Conservation (phyloP, 2,797 vertebrate genomes). For the Melopsittacus undulatus region DNA sequence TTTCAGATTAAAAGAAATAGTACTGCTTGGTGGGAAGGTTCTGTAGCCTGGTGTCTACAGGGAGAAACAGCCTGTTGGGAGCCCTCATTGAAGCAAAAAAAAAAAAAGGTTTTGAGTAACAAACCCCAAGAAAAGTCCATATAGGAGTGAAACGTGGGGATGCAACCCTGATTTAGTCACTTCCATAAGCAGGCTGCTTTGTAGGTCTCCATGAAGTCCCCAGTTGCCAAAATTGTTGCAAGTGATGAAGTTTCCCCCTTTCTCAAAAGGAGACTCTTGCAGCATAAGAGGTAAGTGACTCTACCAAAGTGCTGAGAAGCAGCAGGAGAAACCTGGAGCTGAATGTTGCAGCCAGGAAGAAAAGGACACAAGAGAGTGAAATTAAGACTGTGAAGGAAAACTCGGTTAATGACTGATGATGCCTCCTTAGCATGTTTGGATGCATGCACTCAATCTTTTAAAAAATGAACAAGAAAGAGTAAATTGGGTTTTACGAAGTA, state of each 20-base stretch:
- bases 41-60: neutral
- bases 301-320: neutral
- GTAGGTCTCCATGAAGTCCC: neutral
- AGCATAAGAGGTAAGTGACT: neutral
- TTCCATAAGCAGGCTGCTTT: neutral
- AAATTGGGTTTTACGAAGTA: neutral
- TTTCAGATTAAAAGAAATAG: neutral
- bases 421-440: neutral
- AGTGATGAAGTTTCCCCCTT: neutral
- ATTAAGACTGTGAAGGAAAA: neutral
- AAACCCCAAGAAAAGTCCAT: neutral
- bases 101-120: neutral
- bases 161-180: neutral
- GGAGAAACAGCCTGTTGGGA: neutral
- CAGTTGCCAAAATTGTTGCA: neutral
- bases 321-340: neutral
- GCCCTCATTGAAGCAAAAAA: neutral
- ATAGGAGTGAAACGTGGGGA: neutral
- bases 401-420: neutral
- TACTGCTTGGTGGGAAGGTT: neutral
- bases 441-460: neutral
- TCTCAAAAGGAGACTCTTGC: neutral
- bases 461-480: neutral
- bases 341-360: neutral
- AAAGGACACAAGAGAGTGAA: neutral